These are phyloP conservation scores for Slavum lentiscoides DNA, from an alignment of 2,888 invertebrate genomes.

Conservation along the genomic window DNA sequence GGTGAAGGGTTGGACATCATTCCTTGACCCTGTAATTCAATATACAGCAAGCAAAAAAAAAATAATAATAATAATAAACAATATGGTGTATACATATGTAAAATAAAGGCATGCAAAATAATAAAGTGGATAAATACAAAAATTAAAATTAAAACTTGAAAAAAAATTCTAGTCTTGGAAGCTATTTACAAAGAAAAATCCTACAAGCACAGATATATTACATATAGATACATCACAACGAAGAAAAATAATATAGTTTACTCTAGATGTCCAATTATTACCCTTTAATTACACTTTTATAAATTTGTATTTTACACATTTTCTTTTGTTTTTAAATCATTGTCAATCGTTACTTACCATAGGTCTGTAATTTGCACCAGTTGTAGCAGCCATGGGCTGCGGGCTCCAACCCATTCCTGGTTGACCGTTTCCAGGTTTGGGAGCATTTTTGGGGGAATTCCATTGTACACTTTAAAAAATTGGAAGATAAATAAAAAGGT, in stretches of 20 bases:
- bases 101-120: slow-evolving; percentile 27
- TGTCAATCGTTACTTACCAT: slow-evolving; percentile 64
- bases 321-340: not conserved
- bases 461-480: slow-evolving; percentile 72
- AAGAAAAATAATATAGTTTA: not conserved
- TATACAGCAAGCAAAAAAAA: slow-evolving; percentile 49
- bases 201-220: slow-evolving; percentile 25
- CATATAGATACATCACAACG: not conserved
- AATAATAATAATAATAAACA: slow-evolving; percentile 51
- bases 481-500: slow-evolving; percentile 62
- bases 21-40: slow-evolving; percentile 58
- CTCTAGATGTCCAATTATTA: not conserved
- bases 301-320: not conserved
- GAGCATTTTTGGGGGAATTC: slow-evolving; percentile 86
- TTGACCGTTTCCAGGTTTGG: slow-evolving; percentile 69
- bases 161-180: not conserved
- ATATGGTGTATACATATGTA: slow-evolving; percentile 5
- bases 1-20: slow-evolving; percentile 59
- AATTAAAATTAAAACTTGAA: not conserved
- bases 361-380: slow-evolving; percentile 83
- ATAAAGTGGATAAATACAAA: slow-evolving; percentile 28
- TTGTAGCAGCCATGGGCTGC: slow-evolving; percentile 86
- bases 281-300: not conserved
- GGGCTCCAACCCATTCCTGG: slow-evolving; percentile 74
- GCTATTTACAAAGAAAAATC: slow-evolving; percentile 15